Conservation (phyloP, 2,888 invertebrate species). For the Hyposoter dolosus region DNA sequence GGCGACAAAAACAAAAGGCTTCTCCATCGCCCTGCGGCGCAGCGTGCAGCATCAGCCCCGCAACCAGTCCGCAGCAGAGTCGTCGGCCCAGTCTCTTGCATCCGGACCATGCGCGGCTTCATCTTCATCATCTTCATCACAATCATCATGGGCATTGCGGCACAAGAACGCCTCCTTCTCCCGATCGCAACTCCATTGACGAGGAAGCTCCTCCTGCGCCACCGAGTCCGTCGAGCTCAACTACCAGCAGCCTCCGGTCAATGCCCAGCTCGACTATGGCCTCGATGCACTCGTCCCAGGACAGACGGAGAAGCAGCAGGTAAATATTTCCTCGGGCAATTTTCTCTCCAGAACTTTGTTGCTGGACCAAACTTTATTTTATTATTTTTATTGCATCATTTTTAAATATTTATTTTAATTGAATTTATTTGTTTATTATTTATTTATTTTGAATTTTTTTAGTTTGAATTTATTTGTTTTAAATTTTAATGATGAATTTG, state of each 20-base stretch:
- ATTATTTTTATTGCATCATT: too few relatives aligned
- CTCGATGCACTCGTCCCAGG: constrained; percentile 81
- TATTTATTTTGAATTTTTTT: too few relatives aligned
- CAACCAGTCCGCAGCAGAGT: constrained; percentile 82
- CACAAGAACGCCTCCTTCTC: constrained; percentile 81
- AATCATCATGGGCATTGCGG: constrained; percentile 82
- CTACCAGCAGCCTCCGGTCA: constrained; percentile 82
- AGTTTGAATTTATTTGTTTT: too few relatives aligned
- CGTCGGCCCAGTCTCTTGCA: constrained; percentile 88
- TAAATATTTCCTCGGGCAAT: constrained; percentile 45
- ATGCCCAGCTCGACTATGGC: constrained; percentile 82
- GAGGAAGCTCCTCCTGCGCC: constrained; percentile 79
- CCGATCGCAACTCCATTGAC: constrained; percentile 85
- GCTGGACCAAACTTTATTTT: too few relatives aligned
- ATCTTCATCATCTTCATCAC: constrained; percentile 84
- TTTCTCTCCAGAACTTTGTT: too few relatives aligned
- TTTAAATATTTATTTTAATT: too few relatives aligned
- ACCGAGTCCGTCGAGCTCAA: constrained; percentile 83
- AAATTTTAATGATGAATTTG: too few relatives aligned
- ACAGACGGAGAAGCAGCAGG: constrained; percentile 82
- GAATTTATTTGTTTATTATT: too few relatives aligned
- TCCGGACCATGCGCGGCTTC: constrained; percentile 90
- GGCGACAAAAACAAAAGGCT: constrained; percentile 78
- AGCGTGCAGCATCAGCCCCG: constrained; percentile 78
- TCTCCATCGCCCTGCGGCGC: constrained; percentile 83